Evolutionary conservation across 2,113 vertebrate genomes (phyloP).

Genomic region (Mormyrus lacerda): DNA sequence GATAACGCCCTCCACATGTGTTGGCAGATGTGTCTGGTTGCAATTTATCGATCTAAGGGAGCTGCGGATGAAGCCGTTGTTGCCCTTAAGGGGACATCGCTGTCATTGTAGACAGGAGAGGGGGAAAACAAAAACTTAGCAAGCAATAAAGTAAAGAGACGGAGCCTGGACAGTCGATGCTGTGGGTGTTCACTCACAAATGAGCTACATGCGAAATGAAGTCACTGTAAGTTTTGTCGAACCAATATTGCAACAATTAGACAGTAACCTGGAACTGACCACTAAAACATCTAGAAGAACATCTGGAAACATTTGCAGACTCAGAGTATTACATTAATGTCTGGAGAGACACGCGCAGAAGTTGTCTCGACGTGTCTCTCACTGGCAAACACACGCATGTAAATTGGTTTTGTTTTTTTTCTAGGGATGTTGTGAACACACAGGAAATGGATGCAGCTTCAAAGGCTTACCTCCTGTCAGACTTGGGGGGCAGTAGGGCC

Average conservation of each 20-base stretch:
- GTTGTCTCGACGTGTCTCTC: constrained; percentile 18
- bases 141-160: not conserved
- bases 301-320: constrained; percentile 46
- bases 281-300: constrained; percentile 27
- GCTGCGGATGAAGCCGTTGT: not conserved
- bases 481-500: not conserved
- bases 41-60: constrained; percentile 9
- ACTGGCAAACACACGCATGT: constrained; percentile 24
- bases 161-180: not conserved
- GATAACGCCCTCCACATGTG: constrained; percentile 12
- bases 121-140: not conserved
- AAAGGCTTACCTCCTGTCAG: constrained; percentile 9
- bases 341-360: constrained; percentile 38
- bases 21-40: constrained; percentile 12
- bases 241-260: not conserved
- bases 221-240: not conserved
- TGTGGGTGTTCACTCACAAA: constrained; percentile 30
- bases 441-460: constrained; percentile 11
- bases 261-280: constrained; percentile 28
- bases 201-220: not conserved
- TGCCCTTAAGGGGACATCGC: not conserved
- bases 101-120: not conserved
- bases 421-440: not conserved
- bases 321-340: constrained; percentile 36
- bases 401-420: constrained; percentile 14